Evolutionary conservation across 2,113 vertebrate species (phyloP), one percentile per base, ranked within the genome.

Genomic region (Setophaga kirtlandii): DNA sequence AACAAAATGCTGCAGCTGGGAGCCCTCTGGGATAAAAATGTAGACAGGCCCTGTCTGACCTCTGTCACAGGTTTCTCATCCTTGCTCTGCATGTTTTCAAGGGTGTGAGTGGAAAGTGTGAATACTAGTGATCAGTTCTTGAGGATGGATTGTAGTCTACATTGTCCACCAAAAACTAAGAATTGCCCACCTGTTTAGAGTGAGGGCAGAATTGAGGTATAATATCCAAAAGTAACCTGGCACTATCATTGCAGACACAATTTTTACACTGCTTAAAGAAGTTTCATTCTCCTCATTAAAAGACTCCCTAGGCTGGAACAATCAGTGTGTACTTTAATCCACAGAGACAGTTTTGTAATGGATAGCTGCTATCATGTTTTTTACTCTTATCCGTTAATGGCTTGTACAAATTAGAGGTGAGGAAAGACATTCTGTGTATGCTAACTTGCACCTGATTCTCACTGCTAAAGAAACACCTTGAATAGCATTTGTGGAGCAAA

Each of bases 401-500:
- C 12, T 92, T 90, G 59, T 39, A 86, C 63, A 86, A 91, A 70
- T 78, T n/a, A 67, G 41, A 55, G 60, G 63, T 49, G 49, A 93
- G 35, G 67, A 93, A 80, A 91, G 59, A 71, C 28, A 30, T 41
- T 86, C 52, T 67, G 9, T 89, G 39, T 89, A 63, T 75, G 64
- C 22, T 77, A 77, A 77, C 68, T 75, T 78, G 47, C 68, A 89
- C 88, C 49, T 92, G 73, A 81, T 89, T 94, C 80, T 84, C 76
- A 28, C 47, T 80, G 55, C 46, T 83, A 56, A 94, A 93, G 93
- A 87, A 95, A 93, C 71, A 93, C 82, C 85, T 96, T 93, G 46
- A 70, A 50, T 39, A 60, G 35, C 71, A 77, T 83, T 80, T 56
- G 60, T 56, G 49, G 73, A 93, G 64, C 64, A 74, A 88, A 85